phyloP scores from a whole-genome alignment of 2,888 invertebrate genomes.

The Aspidapion aeneum region DNA sequence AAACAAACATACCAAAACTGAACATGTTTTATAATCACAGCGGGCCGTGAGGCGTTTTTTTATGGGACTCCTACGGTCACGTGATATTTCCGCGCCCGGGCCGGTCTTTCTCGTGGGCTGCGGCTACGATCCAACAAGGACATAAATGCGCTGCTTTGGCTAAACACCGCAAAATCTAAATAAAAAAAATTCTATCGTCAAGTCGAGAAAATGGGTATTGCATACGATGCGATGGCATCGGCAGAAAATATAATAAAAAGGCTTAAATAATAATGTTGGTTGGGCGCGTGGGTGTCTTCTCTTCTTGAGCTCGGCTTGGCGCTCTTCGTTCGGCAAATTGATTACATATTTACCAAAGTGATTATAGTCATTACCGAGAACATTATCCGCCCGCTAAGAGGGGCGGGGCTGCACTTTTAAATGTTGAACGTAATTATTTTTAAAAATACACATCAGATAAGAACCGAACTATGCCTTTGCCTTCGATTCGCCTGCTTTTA shows the following conservation, averaged over 20 bases:
- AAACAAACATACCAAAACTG: too few relatives aligned
- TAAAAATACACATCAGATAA: neutral
- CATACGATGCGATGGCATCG: neutral
- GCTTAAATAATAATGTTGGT: neutral
- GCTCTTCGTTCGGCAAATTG: conserved; percentile 50
- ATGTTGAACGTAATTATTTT: neutral
- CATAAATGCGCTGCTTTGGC: too few relatives aligned
- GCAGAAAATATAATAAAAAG: neutral
- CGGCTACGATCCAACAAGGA: too few relatives aligned
- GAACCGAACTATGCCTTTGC: conserved; percentile 5
- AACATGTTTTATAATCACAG: too few relatives aligned
- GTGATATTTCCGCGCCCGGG: too few relatives aligned
- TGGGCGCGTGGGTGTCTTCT: conserved; percentile 41
- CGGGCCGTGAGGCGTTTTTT: too few relatives aligned
- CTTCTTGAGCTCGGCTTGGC: conserved; percentile 42
- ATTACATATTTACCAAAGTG: conserved; percentile 51
- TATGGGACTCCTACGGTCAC: too few relatives aligned
- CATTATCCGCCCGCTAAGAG: conserved; percentile 48
- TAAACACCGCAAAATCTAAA: too few relatives aligned
- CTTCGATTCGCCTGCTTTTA: neutral
- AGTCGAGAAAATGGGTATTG: too few relatives aligned
- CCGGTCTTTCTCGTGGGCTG: too few relatives aligned
- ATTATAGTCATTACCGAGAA: conserved; percentile 52
- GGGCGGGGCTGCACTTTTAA: conserved; percentile 38
- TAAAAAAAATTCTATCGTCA: too few relatives aligned